Evolutionary conservation across 2,888 invertebrate genomes (phyloP), one percentile per base, ranked within the genome.

Genomic region (Perizoma affinitatum): DNA sequence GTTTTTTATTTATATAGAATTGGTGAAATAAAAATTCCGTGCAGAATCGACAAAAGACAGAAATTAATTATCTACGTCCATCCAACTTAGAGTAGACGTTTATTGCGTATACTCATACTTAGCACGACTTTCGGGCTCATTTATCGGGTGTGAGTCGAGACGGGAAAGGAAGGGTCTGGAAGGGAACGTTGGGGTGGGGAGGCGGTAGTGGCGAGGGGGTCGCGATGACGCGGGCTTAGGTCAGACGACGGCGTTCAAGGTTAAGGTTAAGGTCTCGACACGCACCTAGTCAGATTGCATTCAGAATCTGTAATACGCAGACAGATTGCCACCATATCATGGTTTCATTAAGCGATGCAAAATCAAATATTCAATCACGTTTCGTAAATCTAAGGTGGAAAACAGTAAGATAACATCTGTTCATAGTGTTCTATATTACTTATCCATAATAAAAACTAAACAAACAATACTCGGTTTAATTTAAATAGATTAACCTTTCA

Each of bases 231-330:
- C 74, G 76, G 70, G 67, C 65, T 64, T 72, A 82, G 88, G 89
- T 86, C 88, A 89, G 90, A 88, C 87, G 83, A 82, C 79, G 83
- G 79, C 84, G 82, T 89, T 88, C 90, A 91, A 91, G 91, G 91
- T 90, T 86, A 91, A 91, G 91, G 91, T 84, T 88, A 76, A 71
- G 70, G 62, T 65, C 72, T 63, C 75, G 75, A 71, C 76, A 76
- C 74, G 75, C 69, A 68, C 73, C 69, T 72, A 72, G 74, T 79
- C 71, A 76, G 75, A 78, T 64, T 61, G 53, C 65, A 69, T 67
- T 66, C 67, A 61, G 57, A 58, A 56, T 57, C 70, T 74, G 72
- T 72, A 75, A 61, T 58, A 60, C 66, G 65, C 67, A 70, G 60
- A 49, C 56, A 47, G 52, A 65, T 65, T 60, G 50, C 54, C 22